A percentile compares a stretch with the other conserved stretches of the same genome.
phyloP scores from a whole-genome alignment of 2,888 invertebrate species.

The Andricus curvator region DNA sequence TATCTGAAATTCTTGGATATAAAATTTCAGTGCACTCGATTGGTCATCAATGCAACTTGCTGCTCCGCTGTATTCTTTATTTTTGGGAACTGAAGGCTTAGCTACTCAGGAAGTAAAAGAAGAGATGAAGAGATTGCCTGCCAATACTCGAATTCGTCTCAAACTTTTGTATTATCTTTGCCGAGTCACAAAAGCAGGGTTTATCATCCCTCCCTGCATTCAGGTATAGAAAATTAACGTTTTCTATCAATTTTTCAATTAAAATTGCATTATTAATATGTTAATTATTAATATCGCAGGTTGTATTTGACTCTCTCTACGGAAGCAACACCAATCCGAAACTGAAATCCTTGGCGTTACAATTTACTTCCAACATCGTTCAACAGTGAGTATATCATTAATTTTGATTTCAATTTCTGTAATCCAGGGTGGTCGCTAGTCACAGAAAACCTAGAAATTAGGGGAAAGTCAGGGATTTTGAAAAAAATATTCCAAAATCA shows the following conservation, averaged over 20 bases:
- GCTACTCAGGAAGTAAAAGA: constrained; percentile 79
- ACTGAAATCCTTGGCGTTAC: constrained; percentile 89
- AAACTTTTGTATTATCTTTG: constrained; percentile 92
- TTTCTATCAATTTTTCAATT: constrained; percentile 32
- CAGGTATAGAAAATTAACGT: constrained; percentile 81
- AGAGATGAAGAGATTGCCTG: constrained; percentile 88
- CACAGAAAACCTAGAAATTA: too few relatives aligned
- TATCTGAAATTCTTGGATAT: constrained; percentile 19
- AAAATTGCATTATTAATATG: constrained; percentile 23
- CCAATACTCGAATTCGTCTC: constrained; percentile 90
- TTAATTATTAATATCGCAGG: constrained; percentile 77
- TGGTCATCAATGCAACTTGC: constrained; percentile 87
- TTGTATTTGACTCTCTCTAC: constrained; percentile 92
- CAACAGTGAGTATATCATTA: constrained; percentile 83
- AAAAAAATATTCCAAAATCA: too few relatives aligned
- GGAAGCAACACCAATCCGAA: constrained; percentile 91
- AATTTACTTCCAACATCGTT: constrained; percentile 90
- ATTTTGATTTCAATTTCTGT: constrained; percentile 28
- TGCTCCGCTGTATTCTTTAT: constrained; percentile 88
- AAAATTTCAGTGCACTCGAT: constrained; percentile 84
- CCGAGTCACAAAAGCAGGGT: constrained; percentile 85
- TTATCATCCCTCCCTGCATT: constrained; percentile 89
- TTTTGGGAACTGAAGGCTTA: constrained; percentile 84
- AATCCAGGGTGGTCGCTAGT: neutral
- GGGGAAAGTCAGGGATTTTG: too few relatives aligned